Percentiles rank a stretch among this genome's conserved stretches.
Conservation (phyloP, 2,888 invertebrate species). For the Eupithecia dodoneata region DNA sequence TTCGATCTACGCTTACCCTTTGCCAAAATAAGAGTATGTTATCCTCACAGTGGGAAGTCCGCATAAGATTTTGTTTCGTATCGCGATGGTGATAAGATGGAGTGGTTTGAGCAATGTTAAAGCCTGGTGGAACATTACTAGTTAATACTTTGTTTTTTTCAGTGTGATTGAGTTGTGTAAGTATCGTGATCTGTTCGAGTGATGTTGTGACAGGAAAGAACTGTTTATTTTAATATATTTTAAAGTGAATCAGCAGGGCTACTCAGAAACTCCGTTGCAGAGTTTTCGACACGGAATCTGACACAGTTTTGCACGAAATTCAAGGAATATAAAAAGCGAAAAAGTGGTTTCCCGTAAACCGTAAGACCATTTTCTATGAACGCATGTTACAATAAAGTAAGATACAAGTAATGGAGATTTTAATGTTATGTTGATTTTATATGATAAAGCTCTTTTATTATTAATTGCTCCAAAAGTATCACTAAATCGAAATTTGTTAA, state of each 20-base stretch:
- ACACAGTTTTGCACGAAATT: no score
- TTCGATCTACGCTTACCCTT: background rate
- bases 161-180: background rate
- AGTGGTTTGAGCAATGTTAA: slow-evolving; percentile 8
- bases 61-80: slow-evolving; percentile 3
- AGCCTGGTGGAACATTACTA: background rate
- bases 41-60: background rate
- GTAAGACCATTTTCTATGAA: no score
- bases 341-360: no score
- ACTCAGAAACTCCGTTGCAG: no score
- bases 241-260: background rate
- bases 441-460: no score
- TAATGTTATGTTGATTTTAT: no score
- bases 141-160: slow-evolving; percentile 1
- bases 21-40: background rate
- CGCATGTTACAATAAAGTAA: no score
- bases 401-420: no score
- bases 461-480: no score
- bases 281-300: no score
- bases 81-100: background rate
- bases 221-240: background rate
- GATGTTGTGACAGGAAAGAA: background rate
- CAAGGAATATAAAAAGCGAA: no score
- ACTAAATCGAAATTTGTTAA: no score
- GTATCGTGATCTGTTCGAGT: background rate